Evolutionary conservation across 1,140 invertebrate genomes (phyloP), one percentile per base, ranked within the genome.

Genomic region (Megalopta genalis): DNA sequence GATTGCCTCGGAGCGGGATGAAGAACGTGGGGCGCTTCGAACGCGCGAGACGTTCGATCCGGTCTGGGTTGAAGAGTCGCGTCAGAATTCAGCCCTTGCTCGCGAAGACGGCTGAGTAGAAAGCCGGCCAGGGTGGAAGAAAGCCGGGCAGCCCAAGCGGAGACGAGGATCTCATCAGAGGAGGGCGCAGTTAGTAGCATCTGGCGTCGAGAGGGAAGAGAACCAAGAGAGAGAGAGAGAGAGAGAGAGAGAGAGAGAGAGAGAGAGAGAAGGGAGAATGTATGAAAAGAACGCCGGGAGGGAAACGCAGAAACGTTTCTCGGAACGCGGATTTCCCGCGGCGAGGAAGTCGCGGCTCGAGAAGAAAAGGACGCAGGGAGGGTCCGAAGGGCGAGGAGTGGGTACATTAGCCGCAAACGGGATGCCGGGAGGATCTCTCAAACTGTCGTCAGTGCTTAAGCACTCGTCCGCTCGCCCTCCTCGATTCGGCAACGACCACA

Each of bases 381-480:
- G 37, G 21, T n/a, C 27, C 39, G 63, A 39, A 21, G 63, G 6
- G 39, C 57, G 46, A 52, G 25, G 79, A 74, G 69, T 23, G 83
- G 80, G 72, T 88, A 82, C 82, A 89, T 88, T 88, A 89, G 84
- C 81, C 79, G 83, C 86, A 82, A 78, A 87, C 72, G 84, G 77
- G 80, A 86, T 81, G 49, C 71, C 54, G 62, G 60, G 32, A 52
- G 79, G 81, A 88, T 86, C 88, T 85, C 80, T 86, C 82, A 89
- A 90, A 90, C 88, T 90, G 87, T 89, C 87, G 83, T 90, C 88
- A 85, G 84, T 80, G 85, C 82, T 88, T 84, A 81, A 88, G 88
- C 86, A 21, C n/a, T 85, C 75, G 16, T 42, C 23, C n/a, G 32
- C 32, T 10, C 16, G 18, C n/a, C 8, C 27, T 8, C 25, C 68